Percentiles rank a stretch among this genome's conserved stretches.
phyloP scores from a whole-genome alignment of 2,888 invertebrate species.

The Phoronis australis region DNA sequence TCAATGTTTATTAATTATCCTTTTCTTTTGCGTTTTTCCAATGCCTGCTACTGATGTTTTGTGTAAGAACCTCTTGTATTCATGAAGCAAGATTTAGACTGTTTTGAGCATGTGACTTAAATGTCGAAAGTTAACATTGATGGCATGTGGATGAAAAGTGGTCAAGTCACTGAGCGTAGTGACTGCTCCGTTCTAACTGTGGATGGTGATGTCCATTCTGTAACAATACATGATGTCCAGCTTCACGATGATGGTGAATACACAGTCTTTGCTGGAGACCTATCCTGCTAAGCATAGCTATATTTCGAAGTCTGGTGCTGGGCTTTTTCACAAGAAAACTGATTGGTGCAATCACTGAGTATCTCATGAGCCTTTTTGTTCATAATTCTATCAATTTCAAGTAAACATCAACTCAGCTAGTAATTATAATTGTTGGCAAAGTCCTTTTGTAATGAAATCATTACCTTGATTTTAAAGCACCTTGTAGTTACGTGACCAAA shows the following conservation, averaged over 20 bases:
- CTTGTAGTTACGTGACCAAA: too few relatives aligned
- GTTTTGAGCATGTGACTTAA: constrained; percentile 56
- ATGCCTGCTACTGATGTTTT: too few relatives aligned
- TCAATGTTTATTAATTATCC: too few relatives aligned
- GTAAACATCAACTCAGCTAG: too few relatives aligned
- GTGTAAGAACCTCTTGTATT: constrained; percentile 32
- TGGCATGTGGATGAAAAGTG: constrained; percentile 85
- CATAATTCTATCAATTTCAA: too few relatives aligned
- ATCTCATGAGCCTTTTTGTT: too few relatives aligned
- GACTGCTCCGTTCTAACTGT: constrained; percentile 59
- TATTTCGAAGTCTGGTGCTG: too few relatives aligned
- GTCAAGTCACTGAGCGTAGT: constrained; percentile 72
- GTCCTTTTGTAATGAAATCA: too few relatives aligned
- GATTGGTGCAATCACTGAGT: constrained; percentile 32
- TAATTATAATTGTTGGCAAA: too few relatives aligned
- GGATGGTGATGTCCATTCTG: constrained; percentile 30
- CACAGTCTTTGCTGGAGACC: constrained; percentile 34
- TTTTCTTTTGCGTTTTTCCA: too few relatives aligned
- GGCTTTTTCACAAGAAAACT: constrained; percentile 75
- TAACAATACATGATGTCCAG: constrained; percentile 33
- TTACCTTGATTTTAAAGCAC: too few relatives aligned
- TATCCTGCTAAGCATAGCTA: constrained; percentile 54
- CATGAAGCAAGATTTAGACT: constrained; percentile 23
- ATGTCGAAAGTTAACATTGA: constrained; percentile 92
- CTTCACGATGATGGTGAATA: constrained; percentile 34